These are phyloP conservation scores for Sebastolobus altivelis DNA, from an alignment of 2,797 vertebrate species.

Conservation along the genomic window DNA sequence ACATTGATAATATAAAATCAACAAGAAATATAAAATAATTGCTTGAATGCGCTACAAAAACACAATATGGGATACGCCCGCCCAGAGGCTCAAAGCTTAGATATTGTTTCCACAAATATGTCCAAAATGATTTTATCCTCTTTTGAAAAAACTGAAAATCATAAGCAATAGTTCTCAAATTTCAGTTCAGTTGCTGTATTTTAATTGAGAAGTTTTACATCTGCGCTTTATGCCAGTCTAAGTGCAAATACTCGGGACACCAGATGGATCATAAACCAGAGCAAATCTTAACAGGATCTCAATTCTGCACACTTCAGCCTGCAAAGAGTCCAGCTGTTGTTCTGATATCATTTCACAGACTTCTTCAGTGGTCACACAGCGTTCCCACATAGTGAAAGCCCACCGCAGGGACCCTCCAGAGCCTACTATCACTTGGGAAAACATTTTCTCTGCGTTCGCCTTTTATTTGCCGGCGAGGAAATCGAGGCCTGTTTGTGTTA, in stretches of 20 bases:
- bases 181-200: neutral
- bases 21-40: too few species aligned
- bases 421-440: conserved; percentile 79
- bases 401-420: conserved; percentile 70
- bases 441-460: conserved; percentile 70
- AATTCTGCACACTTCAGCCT: conserved; percentile 34
- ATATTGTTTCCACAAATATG: neutral
- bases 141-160: neutral
- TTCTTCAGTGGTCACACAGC: conserved; percentile 68
- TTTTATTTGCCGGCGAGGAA: conserved; percentile 64
- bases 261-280: conserved; percentile 33
- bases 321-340: conserved; percentile 72
- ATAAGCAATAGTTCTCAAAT: neutral
- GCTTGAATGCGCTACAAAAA: neutral
- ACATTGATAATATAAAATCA: too few species aligned
- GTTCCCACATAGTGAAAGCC: conserved; percentile 78
- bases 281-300: conserved; percentile 38
- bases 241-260: neutral
- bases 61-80: neutral
- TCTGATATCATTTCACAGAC: conserved; percentile 72
- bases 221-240: neutral
- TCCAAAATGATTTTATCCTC: neutral
- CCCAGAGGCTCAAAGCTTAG: neutral
- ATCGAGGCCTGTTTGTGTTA: conserved; percentile 82
- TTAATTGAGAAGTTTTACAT: neutral